Base-by-base conservation (phyloP, 2,888 invertebrate species). In the Hipparchia semele region DNA sequence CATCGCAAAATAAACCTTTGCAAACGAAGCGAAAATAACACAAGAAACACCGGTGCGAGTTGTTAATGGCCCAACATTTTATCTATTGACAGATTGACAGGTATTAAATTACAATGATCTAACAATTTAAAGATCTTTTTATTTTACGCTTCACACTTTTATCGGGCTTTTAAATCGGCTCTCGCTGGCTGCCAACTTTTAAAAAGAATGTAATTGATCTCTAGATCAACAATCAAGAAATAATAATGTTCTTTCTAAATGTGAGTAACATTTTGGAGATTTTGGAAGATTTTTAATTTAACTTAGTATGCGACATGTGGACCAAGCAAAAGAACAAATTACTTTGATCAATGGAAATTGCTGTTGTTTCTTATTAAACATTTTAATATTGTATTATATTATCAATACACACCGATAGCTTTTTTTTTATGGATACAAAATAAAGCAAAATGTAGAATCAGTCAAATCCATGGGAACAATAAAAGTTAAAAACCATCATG, bases 11-110 rank as follows among this genome's bases (percentile, higher is more conserved):
- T 39, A 61, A 69, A 60, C 53, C 61, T 53, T 60, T 60, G 39
- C 33, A 60, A 60, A 51, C 60, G 69, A 68, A 59, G 59, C 46
- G 23, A 60, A 69, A 69, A 69, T 69, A 69, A 53, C 69, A 53
- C 60, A 10, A 53, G n/a, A 69, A 61, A 69, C 39, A 61, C 53
- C 33, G 33, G 39, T 13, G 10, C 60, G 51, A n/a, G 33, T 69
- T 61, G 60, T 69, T 45, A 69, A 69, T 69, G 45, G 10, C 61
- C 39, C 51, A 60, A 39, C 39, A 39, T 39, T 69, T 68, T 61
- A 61, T 61, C 53, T 53, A 61, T 69, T 61, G 61, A 69, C 60
- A 69, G 69, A 61, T 69, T n/a, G 39, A 69, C 59, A 59, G 59
- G 33, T 23, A 51, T 49, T 33, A 60, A 60, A 68, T 58, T 68